Evolutionary conservation across 2,888 invertebrate species (phyloP).

Genomic region (Orchesellides sinensis): DNA sequence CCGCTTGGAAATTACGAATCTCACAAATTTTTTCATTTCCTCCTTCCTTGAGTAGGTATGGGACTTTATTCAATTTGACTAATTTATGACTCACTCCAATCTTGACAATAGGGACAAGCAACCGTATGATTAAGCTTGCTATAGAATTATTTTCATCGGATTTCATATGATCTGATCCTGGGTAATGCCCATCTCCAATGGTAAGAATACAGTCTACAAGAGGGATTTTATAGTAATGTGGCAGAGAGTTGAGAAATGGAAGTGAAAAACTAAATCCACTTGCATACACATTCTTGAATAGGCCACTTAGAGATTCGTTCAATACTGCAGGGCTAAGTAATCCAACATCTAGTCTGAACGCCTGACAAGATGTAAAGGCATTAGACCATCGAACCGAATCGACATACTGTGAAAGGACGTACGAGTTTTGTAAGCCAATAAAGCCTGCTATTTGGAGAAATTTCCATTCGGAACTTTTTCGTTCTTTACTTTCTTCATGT

Average conservation of each 20-base stretch:
- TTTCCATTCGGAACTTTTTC: constrained; percentile 34
- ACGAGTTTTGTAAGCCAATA: constrained; percentile 52
- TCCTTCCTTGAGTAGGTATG: constrained; percentile 39
- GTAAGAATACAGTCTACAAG: constrained; percentile 62
- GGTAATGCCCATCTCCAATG: neutral
- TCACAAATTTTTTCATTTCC: constrained; percentile 55
- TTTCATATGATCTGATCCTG: neutral
- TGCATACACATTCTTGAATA: constrained; percentile 18
- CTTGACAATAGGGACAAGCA: constrained; percentile 59
- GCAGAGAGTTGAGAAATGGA: constrained; percentile 48
- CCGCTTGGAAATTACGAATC: constrained; percentile 54
- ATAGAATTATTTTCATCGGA: neutral
- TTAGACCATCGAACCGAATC: constrained; percentile 65
- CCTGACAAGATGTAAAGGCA: constrained; percentile 60
- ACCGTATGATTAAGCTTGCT: constrained; percentile 48
- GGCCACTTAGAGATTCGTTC: constrained; percentile 25
- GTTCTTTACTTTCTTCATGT: constrained; percentile 24
- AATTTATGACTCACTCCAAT: constrained; percentile 32
- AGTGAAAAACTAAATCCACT: constrained; percentile 57
- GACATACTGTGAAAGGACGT: constrained; percentile 42
- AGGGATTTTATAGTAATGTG: constrained; percentile 68
- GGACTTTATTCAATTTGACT: constrained; percentile 60
- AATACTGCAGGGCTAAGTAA: constrained; percentile 43
- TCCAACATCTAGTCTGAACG: constrained; percentile 52
- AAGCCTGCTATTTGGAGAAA: constrained; percentile 56